Percentiles rank a stretch among this genome's conserved stretches.
phyloP scores from a whole-genome alignment of 1,140 invertebrate genomes.

The Sesamia nonagrioides region DNA sequence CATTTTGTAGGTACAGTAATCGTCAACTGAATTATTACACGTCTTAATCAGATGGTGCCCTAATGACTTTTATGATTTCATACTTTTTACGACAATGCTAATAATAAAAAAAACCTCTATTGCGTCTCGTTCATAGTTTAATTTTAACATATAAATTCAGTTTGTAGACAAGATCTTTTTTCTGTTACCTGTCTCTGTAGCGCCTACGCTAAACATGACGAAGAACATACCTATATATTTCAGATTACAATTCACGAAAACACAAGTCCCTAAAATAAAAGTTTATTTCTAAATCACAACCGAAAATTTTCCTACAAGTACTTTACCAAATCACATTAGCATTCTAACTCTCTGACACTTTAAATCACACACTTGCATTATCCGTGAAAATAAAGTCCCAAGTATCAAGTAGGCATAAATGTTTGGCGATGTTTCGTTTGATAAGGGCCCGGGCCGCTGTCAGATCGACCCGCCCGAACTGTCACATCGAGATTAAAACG shows the following conservation, averaged over 20 bases:
- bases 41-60: no score
- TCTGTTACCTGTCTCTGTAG: no score
- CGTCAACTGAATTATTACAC: no score
- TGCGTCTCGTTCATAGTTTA: no score
- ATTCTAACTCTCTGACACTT: conserved; percentile 17
- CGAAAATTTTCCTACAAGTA: background rate
- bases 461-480: conserved; percentile 27
- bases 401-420: conserved; percentile 36
- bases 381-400: conserved; percentile 2
- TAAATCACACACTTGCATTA: conserved; percentile 21
- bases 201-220: background rate
- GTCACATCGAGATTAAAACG: conserved; percentile 44
- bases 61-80: no score
- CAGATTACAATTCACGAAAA: background rate
- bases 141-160: no score
- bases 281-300: background rate
- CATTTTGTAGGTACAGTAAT: no score
- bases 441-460: conserved; percentile 43
- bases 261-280: background rate
- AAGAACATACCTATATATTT: no score
- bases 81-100: no score
- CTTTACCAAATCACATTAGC: conserved; percentile 4
- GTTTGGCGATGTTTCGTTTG: conserved; percentile 33
- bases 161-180: no score
- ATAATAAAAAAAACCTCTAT: no score